Base-by-base conservation (phyloP, 2,888 invertebrate genomes). In the Heliconius erato region DNA sequence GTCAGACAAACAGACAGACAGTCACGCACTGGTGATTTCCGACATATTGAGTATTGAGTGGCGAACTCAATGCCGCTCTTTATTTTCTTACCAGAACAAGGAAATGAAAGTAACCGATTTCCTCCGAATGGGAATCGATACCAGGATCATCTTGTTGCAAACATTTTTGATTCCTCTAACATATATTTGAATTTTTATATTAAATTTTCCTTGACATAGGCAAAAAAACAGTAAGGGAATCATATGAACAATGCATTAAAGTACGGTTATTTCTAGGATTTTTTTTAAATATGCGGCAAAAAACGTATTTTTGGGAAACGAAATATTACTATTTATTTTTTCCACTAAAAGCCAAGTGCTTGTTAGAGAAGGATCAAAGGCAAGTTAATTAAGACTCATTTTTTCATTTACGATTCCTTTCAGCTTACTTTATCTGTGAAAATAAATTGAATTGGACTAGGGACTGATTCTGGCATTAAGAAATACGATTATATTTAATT, bases 361-460 rank as follows among this genome's bases (percentile, higher is more conserved):
- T 7, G 3, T 59, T 59, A 74, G n/a, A 49, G 2, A 14, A 32
- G 26, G n/a, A 63, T 35, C 74, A 32, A 59, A 49, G 12, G 63
- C 59, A n/a, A 63, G 59, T 76, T 76, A 76, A 76, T 76, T 32
- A 76, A 35, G 9, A n/a, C 74, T n/a, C n/a, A 63, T 63, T 76
- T 76, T 76, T 76, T n/a, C 35, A 76, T 76, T 76, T 63, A 35
- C 3, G 74, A 74, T 76, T 76, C 35, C 59, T 76, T 63, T 59
- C 74, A 63, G 3, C 16, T 35, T 76, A 59, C 35, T 63, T 63
- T 76, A 76, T 76, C 74, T 63, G 35, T 76, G n/a, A 32, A n/a
- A 76, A 63, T 76, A 63, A 63, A 35, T 63, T 35, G 14, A 76
- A 35, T 59, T n/a, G 32, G 59, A 76, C 16, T 63, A 14, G 2